Percentiles rank a stretch among this genome's conserved stretches.
phyloP scores from a whole-genome alignment of 2,113 vertebrate species.

The Corythoichthys intestinalis region DNA sequence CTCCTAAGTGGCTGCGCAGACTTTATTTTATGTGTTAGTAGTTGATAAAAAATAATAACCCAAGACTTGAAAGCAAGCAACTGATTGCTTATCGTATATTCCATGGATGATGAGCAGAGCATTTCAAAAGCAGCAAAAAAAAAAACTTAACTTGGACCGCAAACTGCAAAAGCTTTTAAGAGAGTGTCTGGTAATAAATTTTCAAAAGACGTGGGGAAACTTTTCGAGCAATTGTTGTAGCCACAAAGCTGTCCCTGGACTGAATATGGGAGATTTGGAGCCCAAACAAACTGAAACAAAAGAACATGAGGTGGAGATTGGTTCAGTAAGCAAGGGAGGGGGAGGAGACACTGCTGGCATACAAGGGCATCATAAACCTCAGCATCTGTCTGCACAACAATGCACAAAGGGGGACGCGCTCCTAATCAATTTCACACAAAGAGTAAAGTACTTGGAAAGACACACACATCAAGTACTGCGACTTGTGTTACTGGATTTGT shows the following conservation, averaged over 20 bases:
- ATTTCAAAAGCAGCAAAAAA: constrained; percentile 8
- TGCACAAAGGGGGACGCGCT: constrained; percentile 63
- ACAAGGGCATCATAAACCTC: constrained; percentile 62
- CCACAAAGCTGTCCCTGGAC: constrained; percentile 54
- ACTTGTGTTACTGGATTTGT: constrained; percentile 73
- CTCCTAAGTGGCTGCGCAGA: constrained; percentile 21
- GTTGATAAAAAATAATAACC: constrained; percentile 28
- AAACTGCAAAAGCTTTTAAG: constrained; percentile 33
- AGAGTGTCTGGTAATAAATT: constrained; percentile 59
- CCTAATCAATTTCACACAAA: constrained; percentile 73
- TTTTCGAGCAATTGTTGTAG: constrained; percentile 60
- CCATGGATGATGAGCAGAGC: constrained; percentile 15
- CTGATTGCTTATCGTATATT: not conserved
- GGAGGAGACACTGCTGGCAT: constrained; percentile 58
- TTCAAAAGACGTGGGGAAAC: constrained; percentile 47
- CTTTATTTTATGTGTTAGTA: constrained; percentile 25
- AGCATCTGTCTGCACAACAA: constrained; percentile 62
- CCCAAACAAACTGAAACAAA: constrained; percentile 64
- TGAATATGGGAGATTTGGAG: constrained; percentile 63
- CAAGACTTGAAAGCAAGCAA: constrained; percentile 17
- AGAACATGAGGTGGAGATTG: constrained; percentile 67
- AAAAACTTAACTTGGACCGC: constrained; percentile 49
- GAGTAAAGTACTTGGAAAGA: constrained; percentile 62
- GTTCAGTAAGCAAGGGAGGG: constrained; percentile 59
- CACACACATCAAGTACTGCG: constrained; percentile 59